Evolutionary conservation across 2,797 vertebrate genomes (phyloP), one percentile per base, ranked within the genome.

Genomic region (Lycodopsis pacificus): DNA sequence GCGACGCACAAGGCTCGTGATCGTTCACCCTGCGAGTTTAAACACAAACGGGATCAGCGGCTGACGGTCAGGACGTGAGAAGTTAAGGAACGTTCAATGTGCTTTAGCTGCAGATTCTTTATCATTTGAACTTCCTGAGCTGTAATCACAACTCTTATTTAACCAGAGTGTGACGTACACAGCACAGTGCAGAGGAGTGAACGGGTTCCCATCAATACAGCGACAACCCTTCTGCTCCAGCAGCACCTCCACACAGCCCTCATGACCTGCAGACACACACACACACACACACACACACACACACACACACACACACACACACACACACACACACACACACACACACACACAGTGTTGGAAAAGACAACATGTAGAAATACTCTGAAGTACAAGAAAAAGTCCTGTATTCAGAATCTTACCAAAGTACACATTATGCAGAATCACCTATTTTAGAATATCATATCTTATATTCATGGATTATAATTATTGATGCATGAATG

Each of bases 111-210:
- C 44, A 46, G 3, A 20, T 6, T 32, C 22, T 42, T 30, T 27
- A 64, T 9, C 40, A 4, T 64, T 64, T 59, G 44, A 4, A 15
- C 42, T 44, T 15, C 17, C 42, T 44, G 42, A 42, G 40, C 40
- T 30, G 30, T 7, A 32, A 32, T 32, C 32, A 32, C 7, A 7
- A 32, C 32, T 32, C 7, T 32, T 32, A 53, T 15, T 64, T 13
- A 14, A 7, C 6, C 14, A 1, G 1, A n/a, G 20, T 81, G 68
- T 87, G n/a, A 97, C 98, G 94, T 93, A 99, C 98, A 98, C 95
- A 0, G 98, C 98, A 90, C 98, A 99, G 95, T 99, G 98, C 92
- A 99, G 94, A 2, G 98, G 98, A 32, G 97, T 97, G 93, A 99
- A 99, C 59, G 95, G 94, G 85, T 99, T 98, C 76, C 98, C 98